A percentile compares a stretch with the other conserved stretches of the same genome.
Evolutionary conservation across 2,113 vertebrate species (phyloP).

Genomic region (Pedetes capensis): DNA sequence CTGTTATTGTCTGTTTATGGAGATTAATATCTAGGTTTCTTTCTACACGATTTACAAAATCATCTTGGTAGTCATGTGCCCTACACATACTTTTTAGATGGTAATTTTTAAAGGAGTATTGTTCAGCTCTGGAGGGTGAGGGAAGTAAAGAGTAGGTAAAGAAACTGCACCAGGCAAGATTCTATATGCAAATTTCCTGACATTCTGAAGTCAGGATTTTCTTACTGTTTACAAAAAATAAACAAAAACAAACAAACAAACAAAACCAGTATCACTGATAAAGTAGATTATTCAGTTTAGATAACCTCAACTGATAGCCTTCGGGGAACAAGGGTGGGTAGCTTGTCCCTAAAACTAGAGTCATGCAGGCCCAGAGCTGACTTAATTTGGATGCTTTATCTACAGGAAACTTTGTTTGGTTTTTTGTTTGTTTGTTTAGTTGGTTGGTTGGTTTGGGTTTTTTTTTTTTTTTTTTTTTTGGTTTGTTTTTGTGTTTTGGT

Average conservation of each 20-base stretch:
- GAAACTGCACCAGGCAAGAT: not conserved
- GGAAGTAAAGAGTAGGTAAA: constrained; percentile 3
- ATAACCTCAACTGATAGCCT: not conserved
- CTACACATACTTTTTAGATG: not conserved
- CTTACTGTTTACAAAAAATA: not conserved
- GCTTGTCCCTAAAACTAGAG: not conserved
- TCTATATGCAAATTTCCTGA: not conserved
- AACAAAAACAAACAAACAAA: not conserved
- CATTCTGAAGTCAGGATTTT: not conserved
- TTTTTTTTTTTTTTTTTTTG: too few relatives aligned
- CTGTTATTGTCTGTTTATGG: not conserved
- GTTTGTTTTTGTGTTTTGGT: too few relatives aligned
- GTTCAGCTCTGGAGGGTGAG: not conserved
- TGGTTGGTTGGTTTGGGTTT: too few relatives aligned
- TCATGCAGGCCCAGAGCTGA: not conserved
- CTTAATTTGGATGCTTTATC: not conserved
- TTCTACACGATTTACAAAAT: not conserved
- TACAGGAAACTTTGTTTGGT: not conserved
- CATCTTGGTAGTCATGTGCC: not conserved
- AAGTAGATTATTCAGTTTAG: not conserved
- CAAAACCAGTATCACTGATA: not conserved
- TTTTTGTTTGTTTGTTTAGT: too few relatives aligned
- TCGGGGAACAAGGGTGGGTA: not conserved
- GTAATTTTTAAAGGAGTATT: not conserved
- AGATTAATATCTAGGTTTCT: not conserved